A percentile compares a stretch with the other conserved stretches of the same genome.
Conservation (phyloP, 2,888 invertebrate genomes). For the Drosophila mulleri region DNA sequence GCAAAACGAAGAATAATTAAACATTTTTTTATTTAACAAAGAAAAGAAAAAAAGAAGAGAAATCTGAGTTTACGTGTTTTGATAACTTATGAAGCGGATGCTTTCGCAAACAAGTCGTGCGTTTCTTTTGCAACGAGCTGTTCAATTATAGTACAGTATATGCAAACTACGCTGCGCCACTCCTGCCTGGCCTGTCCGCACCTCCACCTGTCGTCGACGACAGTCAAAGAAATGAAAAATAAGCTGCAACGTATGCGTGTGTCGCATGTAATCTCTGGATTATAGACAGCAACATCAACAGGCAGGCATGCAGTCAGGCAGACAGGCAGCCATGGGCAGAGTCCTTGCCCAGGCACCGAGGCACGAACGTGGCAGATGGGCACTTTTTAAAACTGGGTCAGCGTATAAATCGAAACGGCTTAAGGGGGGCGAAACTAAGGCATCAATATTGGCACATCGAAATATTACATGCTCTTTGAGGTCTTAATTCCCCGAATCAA, state of each 20-base stretch:
- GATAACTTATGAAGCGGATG: slow-evolving; percentile 17
- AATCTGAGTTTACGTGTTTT: slow-evolving; percentile 27
- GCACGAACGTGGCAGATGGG: slow-evolving; percentile 31
- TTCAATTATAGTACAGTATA: slow-evolving; percentile 68
- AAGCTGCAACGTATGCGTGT: slow-evolving; percentile 80
- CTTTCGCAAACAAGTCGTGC: slow-evolving; percentile 28
- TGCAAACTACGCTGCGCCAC: slow-evolving; percentile 66
- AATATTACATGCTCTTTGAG: slow-evolving; percentile 42
- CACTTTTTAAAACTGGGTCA: slow-evolving; percentile 69
- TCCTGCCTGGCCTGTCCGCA: not conserved
- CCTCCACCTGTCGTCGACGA: slow-evolving; percentile 47
- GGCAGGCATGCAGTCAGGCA: slow-evolving; percentile 20
- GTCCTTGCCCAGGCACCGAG: not conserved
- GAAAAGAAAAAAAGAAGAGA: slow-evolving; percentile 7
- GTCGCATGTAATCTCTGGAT: slow-evolving; percentile 78
- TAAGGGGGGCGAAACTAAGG: slow-evolving; percentile 33
- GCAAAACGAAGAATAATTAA: slow-evolving; percentile 65
- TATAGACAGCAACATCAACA: slow-evolving; percentile 65
- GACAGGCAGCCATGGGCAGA: slow-evolving; percentile 18
- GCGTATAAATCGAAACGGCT: slow-evolving; percentile 76
- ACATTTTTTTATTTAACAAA: slow-evolving; percentile 62
- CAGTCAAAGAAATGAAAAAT: slow-evolving; percentile 78
- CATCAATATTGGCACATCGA: slow-evolving; percentile 32
- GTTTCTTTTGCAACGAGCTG: slow-evolving; percentile 32
- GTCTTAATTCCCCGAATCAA: slow-evolving; percentile 6